Percentiles rank a stretch among this genome's conserved stretches.
Evolutionary conservation across 2,797 vertebrate species (phyloP).

Genomic region (Acrossocheilus fasciatus): DNA sequence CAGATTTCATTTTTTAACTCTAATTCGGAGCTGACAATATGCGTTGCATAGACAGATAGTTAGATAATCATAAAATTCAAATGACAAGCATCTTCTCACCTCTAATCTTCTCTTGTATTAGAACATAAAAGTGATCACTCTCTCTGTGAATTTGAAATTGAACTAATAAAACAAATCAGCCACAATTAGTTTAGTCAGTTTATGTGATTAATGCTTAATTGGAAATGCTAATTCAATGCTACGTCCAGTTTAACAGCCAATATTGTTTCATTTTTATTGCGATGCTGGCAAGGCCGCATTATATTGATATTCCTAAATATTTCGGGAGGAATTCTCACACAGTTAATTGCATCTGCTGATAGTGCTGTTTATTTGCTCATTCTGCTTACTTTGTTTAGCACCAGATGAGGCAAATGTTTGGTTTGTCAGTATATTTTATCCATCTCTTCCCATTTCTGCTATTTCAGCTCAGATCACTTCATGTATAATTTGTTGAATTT

Average conservation of each 20-base stretch:
- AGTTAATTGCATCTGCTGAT: background rate
- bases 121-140: slow-evolving; percentile 38
- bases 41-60: background rate
- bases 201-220: slow-evolving; percentile 44
- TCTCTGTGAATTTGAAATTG: slow-evolving; percentile 29
- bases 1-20: background rate
- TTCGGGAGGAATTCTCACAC: background rate
- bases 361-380: background rate
- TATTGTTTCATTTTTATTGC: background rate
- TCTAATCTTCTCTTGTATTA: slow-evolving; percentile 37
- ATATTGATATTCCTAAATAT: background rate
- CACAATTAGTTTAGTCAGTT: slow-evolving; percentile 12
- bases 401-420: background rate
- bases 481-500: background rate
- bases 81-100: slow-evolving; percentile 43
- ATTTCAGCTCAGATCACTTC: background rate
- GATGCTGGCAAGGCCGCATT: background rate
- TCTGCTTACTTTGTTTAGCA: background rate
- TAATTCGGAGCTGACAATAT: background rate
- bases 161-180: slow-evolving; percentile 39
- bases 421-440: background rate
- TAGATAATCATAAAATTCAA: background rate
- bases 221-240: slow-evolving; percentile 24
- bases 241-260: background rate
- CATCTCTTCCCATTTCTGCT: background rate